These are phyloP conservation scores for Leucophora obtusa DNA, from an alignment of 2,888 invertebrate species.

Conservation along the genomic window DNA sequence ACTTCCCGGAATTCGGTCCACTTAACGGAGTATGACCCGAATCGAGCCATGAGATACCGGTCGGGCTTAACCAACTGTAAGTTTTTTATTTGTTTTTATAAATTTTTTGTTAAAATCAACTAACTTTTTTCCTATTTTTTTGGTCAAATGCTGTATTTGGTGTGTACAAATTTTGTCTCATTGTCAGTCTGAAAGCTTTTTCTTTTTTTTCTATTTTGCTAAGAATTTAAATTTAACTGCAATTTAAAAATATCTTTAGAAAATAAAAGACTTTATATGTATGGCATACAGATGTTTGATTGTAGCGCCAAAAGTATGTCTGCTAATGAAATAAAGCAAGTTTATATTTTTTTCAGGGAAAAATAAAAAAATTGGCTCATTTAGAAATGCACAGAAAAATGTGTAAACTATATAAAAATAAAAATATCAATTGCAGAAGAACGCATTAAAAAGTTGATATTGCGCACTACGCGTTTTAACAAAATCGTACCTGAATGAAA, in stretches of 20 bases:
- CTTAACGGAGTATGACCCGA: too few species aligned
- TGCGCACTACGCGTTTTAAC: slow-evolving; percentile 1
- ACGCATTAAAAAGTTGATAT: slow-evolving; percentile 9
- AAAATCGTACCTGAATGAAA: background rate
- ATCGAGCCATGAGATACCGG: too few species aligned
- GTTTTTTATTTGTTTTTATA: too few species aligned
- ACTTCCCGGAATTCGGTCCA: too few species aligned
- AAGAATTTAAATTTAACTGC: background rate
- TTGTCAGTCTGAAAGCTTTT: background rate
- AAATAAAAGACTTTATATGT: background rate
- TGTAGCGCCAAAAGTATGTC: background rate
- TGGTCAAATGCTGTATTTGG: background rate
- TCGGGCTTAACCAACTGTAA: too few species aligned
- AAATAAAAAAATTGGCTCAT: background rate
- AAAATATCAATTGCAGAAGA: slow-evolving; percentile 7
- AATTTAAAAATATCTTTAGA: slow-evolving; percentile 1
- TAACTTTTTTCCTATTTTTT: background rate
- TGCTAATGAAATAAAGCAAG: background rate
- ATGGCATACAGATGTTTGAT: background rate
- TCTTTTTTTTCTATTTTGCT: background rate
- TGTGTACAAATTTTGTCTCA: background rate
- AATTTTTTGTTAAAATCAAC: too few species aligned
- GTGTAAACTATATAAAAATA: background rate
- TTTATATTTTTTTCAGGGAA: background rate
- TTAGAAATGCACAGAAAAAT: background rate